Evolutionary conservation across 2,113 vertebrate species (phyloP), one percentile per base, ranked within the genome.

Genomic region (Hypocryptadius cinnamomeus): DNA sequence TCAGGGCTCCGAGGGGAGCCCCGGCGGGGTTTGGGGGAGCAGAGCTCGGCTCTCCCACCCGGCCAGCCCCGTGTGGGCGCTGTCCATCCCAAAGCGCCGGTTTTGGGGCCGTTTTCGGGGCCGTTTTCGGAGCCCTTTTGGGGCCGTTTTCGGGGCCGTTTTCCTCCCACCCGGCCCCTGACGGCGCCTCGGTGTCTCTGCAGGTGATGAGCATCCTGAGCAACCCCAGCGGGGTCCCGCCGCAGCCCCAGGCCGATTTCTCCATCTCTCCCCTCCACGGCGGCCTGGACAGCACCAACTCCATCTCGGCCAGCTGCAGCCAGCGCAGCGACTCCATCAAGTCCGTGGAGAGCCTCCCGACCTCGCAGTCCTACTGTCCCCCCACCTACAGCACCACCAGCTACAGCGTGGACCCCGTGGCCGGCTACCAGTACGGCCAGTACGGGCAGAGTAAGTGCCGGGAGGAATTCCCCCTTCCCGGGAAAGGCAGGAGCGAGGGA

Each of bases 191-290:
- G 85, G 48, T 92, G 40, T 35, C 92, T 48, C 94, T 40, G 51
- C 98, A 99, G 99, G 99, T 99, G 95, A 99, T 99, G 99, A 99
- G 99, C 93, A 99, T 99, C 92, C 97, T 99, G 96, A 99, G 99
- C 96, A 99, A 98, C 96, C 99, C 99, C 94, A 98, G 98, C 3
- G 99, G 97, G 1, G 98, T 99, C 82, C 97, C 98, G 4, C 98
- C 99, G 0, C 99, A 99, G 97, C 95, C 98, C 15, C 99, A 99
- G 98, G 98, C 99, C 54, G 99, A 99, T 96, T 99, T 99, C 97
- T 99, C 99, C 97, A 99, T 99, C 97, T 99, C 99, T 50, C 99
- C 99, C 6, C 98, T 99, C 61, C 99, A 99, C 40, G 96, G 99
- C 39, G 97, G 99, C 96, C 98, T 99, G 98, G 99, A 99, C 70